Conservation (phyloP, 2,888 invertebrate genomes). For the Neoscelio sp. region DNA sequence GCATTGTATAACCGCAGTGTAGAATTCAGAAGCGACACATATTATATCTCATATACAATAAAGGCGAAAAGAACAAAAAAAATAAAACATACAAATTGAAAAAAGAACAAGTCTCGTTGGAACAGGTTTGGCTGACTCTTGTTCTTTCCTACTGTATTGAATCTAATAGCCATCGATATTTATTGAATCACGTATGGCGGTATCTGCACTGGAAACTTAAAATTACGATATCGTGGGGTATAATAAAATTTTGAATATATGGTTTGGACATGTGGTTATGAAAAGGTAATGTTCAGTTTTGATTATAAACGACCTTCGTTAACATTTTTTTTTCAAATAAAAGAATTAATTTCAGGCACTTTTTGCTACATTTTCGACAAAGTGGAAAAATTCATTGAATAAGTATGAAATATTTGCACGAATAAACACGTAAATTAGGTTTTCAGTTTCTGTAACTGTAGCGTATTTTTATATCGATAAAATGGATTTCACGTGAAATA, state of each 20-base stretch:
- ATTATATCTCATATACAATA: slow-evolving; percentile 17
- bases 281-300: slow-evolving; percentile 14
- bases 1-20: slow-evolving; percentile 14
- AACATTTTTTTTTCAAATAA: too few relatives aligned
- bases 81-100: not conserved
- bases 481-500: not conserved
- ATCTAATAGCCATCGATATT: slow-evolving; percentile 41
- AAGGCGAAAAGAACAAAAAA: slow-evolving; percentile 9
- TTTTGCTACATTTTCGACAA: too few relatives aligned
- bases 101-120: not conserved
- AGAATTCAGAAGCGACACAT: slow-evolving; percentile 19
- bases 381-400: too few relatives aligned
- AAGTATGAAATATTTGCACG: too few relatives aligned
- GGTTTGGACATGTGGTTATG: slow-evolving; percentile 4
- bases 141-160: slow-evolving; percentile 34
- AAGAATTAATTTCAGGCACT: too few relatives aligned
- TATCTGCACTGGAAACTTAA: slow-evolving; percentile 23
- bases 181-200: slow-evolving; percentile 36
- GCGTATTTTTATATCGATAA: not conserved
- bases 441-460: too few relatives aligned
- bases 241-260: slow-evolving; percentile 18
- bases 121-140: slow-evolving; percentile 31
- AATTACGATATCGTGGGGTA: slow-evolving; percentile 28
- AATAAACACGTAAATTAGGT: too few relatives aligned
- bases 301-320: slow-evolving; percentile 5